Evolutionary conservation across 2,113 vertebrate genomes (phyloP).

Genomic region (Leucoraja erinaceus): DNA sequence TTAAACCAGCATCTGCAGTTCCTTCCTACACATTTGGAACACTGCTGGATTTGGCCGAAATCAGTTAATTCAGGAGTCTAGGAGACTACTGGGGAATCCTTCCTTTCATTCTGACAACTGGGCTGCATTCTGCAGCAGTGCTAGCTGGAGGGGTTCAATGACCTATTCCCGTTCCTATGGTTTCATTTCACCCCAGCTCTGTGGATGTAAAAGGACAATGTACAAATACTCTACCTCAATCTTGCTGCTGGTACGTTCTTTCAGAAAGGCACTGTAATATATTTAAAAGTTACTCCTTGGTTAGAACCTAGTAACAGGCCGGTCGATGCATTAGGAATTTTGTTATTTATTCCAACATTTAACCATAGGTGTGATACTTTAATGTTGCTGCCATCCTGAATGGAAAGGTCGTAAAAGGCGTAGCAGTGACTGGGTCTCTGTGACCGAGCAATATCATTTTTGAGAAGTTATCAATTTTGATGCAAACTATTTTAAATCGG

Average conservation of each 20-base stretch:
- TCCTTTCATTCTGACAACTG: background rate
- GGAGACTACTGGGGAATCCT: background rate
- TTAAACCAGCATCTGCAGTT: no score
- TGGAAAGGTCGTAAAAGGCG: background rate
- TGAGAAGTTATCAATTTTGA: background rate
- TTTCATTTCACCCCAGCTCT: background rate
- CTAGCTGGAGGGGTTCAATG: no score
- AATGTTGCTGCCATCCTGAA: background rate
- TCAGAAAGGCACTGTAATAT: background rate
- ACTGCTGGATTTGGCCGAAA: background rate
- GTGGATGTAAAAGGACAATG: background rate
- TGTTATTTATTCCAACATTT: background rate
- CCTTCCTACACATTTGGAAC: background rate
- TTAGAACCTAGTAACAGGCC: background rate
- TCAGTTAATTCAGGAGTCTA: background rate
- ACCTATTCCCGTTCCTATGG: no score
- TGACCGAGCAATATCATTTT: background rate
- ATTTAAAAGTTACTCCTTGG: background rate
- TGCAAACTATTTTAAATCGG: background rate
- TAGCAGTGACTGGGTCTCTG: no score
- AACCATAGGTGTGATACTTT: background rate
- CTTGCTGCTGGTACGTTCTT: background rate
- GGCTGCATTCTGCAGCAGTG: background rate
- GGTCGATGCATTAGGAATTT: background rate
- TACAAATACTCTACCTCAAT: background rate